These are phyloP conservation scores for Pristiophorus japonicus DNA, from an alignment of 2,113 vertebrate species.

Conservation along the genomic window DNA sequence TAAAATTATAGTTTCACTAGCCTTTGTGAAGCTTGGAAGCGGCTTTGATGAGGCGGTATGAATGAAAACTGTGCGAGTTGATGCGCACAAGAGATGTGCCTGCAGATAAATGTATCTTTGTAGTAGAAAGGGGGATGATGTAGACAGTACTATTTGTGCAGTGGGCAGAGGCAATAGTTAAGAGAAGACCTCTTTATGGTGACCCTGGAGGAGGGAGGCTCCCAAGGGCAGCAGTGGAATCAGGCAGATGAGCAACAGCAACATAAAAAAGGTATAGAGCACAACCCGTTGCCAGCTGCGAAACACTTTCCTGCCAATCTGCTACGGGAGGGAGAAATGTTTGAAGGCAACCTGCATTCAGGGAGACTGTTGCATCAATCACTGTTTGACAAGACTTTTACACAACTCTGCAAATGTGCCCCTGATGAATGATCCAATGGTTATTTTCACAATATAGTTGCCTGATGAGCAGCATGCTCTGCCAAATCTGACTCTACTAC, in stretches of 20 bases:
- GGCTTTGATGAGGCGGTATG: too few species aligned
- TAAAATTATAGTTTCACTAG: neutral
- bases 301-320: neutral
- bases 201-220: neutral
- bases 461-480: neutral
- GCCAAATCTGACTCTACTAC: neutral
- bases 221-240: neutral
- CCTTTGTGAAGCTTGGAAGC: neutral
- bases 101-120: neutral
- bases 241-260: neutral
- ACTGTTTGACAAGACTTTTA: neutral
- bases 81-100: too few species aligned
- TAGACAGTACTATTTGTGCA: neutral
- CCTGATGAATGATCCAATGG: neutral
- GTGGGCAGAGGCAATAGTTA: too few species aligned
- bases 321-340: neutral
- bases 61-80: too few species aligned
- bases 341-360: neutral
- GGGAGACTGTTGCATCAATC: neutral
- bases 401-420: conserved; percentile 3
- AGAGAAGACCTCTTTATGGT: neutral
- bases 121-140: neutral
- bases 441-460: neutral
- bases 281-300: neutral
- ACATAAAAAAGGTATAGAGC: neutral